These are phyloP conservation scores for Strigamia maritima DNA, from an alignment of 2,888 invertebrate genomes.

Conservation along the genomic window DNA sequence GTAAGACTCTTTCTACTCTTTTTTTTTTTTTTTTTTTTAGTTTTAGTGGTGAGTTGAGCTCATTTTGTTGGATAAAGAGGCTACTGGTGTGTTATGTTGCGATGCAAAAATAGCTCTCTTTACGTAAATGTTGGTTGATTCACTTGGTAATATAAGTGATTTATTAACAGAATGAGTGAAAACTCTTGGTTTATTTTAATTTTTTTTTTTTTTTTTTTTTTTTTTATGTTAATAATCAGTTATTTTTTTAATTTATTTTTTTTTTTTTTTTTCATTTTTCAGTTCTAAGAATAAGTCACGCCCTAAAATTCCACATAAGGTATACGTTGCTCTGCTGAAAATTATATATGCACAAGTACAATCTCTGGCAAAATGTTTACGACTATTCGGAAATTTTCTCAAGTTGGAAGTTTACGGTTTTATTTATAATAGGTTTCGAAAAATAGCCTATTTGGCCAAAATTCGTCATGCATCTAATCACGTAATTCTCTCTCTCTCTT, in stretches of 20 bases:
- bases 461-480: too few species aligned
- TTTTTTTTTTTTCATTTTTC: background rate
- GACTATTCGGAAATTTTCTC: too few species aligned
- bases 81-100: too few species aligned
- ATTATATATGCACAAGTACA: too few species aligned
- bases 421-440: too few species aligned
- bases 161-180: background rate
- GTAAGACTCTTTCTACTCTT: background rate
- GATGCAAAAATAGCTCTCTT: too few species aligned
- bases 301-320: background rate
- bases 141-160: background rate
- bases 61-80: background rate
- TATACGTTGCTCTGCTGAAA: background rate
- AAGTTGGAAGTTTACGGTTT: too few species aligned
- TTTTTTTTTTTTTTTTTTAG: background rate
- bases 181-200: background rate
- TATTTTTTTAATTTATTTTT: background rate
- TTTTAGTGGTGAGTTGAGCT: background rate
- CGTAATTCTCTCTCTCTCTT: too few species aligned
- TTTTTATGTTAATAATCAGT: too few species aligned
- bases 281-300: constrained; percentile 1
- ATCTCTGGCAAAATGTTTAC: too few species aligned
- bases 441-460: too few species aligned
- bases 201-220: background rate
- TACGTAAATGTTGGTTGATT: too few species aligned